Conservation (phyloP, 2,888 invertebrate genomes). For the Iselma pallidipennis region DNA sequence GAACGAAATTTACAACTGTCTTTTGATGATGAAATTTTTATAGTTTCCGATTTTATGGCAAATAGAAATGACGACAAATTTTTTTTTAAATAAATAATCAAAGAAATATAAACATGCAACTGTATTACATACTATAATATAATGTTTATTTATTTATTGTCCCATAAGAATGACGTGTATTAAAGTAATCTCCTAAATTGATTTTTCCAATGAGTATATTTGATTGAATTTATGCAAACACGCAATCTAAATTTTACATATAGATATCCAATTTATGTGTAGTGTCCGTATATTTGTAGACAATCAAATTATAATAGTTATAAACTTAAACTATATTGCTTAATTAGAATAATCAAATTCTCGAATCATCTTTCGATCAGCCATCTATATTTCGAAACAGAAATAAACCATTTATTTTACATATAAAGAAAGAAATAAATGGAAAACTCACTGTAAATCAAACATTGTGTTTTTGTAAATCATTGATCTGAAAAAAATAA, state of each 20-base stretch:
- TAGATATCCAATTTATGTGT: background rate
- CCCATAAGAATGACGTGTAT: background rate
- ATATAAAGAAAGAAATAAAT: background rate
- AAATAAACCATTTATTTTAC: background rate
- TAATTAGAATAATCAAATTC: background rate
- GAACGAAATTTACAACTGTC: background rate
- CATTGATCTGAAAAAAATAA: background rate
- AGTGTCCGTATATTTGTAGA: background rate
- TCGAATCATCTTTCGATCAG: background rate
- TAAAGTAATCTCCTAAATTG: conserved; percentile 3
- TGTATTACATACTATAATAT: background rate
- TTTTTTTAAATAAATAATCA: too few species aligned
- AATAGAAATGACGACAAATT: too few species aligned
- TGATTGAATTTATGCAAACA: conserved; percentile 11
- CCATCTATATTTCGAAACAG: background rate
- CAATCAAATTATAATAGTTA: background rate
- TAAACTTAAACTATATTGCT: background rate
- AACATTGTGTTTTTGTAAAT: background rate
- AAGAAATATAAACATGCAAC: background rate
- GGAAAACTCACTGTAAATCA: background rate
- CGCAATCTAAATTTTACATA: conserved; percentile 12
- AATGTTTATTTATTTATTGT: background rate
- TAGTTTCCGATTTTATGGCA: too few species aligned
- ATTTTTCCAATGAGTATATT: conserved; percentile 10
- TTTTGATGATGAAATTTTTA: too few species aligned